Evolutionary conservation across 2,797 vertebrate species (phyloP), one percentile per base, ranked within the genome.

Genomic region (Pogoniulus pusillus): DNA sequence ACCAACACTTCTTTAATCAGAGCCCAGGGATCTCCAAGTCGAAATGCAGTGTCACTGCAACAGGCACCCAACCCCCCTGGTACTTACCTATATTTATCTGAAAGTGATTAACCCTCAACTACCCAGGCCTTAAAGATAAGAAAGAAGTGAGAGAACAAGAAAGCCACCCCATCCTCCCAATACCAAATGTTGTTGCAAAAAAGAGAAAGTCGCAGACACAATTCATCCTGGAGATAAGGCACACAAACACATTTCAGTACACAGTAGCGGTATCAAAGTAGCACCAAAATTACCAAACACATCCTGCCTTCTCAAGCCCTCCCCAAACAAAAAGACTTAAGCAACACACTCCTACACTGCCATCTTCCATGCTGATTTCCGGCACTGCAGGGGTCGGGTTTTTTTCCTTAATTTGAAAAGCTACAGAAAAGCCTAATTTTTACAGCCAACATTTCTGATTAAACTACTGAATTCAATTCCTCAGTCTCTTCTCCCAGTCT

Each of bases 81-180:
- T 51, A 81, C 58, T 39, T 32, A 86, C 71, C 62, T 64, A 20
- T 34, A 58, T 64, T 74, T 75, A 81, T 54, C 88, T 57, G 29
- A 53, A 62, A 89, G 76, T n/a, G 75, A 87, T 90, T 90, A 93
- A 88, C 69, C 81, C 92, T 65, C 41, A 87, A 80, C 45, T 72
- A 69, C 78, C 72, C 45, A 66, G 16, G 74, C 26, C 30, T 78
- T 62, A 69, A 81, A 37, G n/a, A 37, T 34, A 87, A 58, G 17
- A 64, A 83, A 75, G 39, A 64, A 82, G 57, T 58, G 53, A n/a
- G 73, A 63, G 45, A 93, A 84, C 39, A n/a, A 88, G 68, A 90
- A 91, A 88, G 43, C 19, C 58, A 91, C 30, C 47, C 34, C 77
- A 37, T 0, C 5, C 39, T 85, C 41, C 24, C 27, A 73, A 37